Base-by-base conservation (phyloP, 1,140 invertebrate genomes). In the Drosophila aff. region DNA sequence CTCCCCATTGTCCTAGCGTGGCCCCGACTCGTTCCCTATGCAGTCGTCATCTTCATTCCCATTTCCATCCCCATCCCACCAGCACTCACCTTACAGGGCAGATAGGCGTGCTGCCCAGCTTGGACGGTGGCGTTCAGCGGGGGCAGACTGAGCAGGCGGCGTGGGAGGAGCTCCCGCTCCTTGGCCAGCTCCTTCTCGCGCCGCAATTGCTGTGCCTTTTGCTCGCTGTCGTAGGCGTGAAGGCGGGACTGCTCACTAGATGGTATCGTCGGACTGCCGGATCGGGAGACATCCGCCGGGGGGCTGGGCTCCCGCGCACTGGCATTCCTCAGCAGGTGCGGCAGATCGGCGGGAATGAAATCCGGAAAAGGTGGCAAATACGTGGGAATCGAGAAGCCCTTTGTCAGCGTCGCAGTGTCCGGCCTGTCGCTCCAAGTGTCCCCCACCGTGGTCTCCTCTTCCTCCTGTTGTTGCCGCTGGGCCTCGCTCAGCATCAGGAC, bases 41-140 rank as follows among this genome's bases (percentile, higher is more conserved):
- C 26, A 26, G 2, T 16, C 4, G 28, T 18, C 50, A 36, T 52
- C 13, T n/a, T n/a, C 47, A 28, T 28, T 8, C 43, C 21, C 28
- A 10, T n/a, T 3, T 9, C 3, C 36, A 9, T 23, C 3, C 8
- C 33, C 31, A 15, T 3, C 1, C 46, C 9, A 16, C 15, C 38
- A 82, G 93, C 38, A 82, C 93, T 94, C 77, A 97, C 96, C 94
- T 96, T 96, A 94, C 97, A 97, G 26, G 96, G 96, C 72, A 97
- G 94, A 93, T 96, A 97, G 77, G 96, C 96, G 93, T 97, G 96
- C 16, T 96, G 96, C 71, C 96, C 96, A 67, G 97, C 94, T 93
- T 97, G 96, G 44, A 96, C 96, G 28, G 96, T 97, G 91, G 97
- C 96, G 93, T 97, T 97, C 13, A 77, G 57, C 21, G 85, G 47